Conservation (phyloP, 2,888 invertebrate species). For the Cantharis rufa region DNA sequence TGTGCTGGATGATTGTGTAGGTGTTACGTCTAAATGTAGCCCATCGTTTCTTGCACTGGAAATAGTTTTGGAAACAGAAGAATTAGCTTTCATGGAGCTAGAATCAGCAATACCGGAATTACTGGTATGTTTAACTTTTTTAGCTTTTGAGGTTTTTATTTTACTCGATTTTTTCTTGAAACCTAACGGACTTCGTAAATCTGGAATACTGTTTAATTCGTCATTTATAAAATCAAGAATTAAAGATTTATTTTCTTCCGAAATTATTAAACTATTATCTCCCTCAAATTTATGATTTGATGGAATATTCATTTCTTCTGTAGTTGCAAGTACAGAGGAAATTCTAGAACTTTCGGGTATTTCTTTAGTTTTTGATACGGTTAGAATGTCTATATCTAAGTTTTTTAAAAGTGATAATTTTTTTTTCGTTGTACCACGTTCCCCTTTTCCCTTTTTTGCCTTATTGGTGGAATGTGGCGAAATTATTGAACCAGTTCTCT, state of each 20-base stretch:
- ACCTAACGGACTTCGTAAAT: neutral
- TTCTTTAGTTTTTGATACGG: neutral
- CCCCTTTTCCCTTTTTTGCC: neutral
- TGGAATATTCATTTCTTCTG: neutral
- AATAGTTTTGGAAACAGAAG: neutral
- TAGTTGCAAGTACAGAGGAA: neutral
- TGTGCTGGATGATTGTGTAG: neutral
- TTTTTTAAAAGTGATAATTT: neutral
- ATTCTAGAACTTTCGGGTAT: neutral
- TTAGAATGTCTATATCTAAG: neutral
- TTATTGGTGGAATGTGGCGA: too few relatives aligned
- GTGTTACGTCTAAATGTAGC: neutral
- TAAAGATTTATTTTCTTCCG: neutral
- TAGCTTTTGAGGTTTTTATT: too few relatives aligned
- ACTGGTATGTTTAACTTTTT: too few relatives aligned
- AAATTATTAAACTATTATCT: neutral
- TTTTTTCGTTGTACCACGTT: neutral
- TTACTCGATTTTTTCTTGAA: neutral
- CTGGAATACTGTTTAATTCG: neutral
- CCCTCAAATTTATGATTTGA: neutral
- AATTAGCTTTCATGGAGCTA: neutral
- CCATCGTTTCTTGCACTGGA: neutral
- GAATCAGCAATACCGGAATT: neutral
- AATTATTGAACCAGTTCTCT: too few relatives aligned
- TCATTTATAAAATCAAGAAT: neutral